These are phyloP conservation scores for Delichon dasypus DNA, from an alignment of 2,797 vertebrate genomes.

Conservation along the genomic window DNA sequence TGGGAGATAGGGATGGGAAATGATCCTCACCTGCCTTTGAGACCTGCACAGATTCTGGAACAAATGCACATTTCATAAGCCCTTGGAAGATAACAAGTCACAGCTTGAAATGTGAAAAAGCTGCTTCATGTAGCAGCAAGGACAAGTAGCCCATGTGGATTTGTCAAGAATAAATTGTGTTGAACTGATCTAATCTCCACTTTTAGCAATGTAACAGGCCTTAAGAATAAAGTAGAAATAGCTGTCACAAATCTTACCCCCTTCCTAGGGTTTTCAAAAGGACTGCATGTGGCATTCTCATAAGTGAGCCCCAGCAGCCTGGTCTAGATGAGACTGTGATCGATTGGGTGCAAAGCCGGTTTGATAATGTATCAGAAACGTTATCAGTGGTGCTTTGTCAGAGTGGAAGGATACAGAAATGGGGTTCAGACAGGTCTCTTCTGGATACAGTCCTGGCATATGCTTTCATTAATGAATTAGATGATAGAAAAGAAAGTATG, in stretches of 20 bases:
- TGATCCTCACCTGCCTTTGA: background rate
- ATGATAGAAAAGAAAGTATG: background rate
- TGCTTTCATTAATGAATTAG: slow-evolving; percentile 45
- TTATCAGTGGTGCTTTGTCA: slow-evolving; percentile 13
- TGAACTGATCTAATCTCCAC: slow-evolving; percentile 31
- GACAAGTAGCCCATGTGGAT: background rate
- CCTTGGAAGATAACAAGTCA: background rate
- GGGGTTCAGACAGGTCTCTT: slow-evolving; percentile 12
- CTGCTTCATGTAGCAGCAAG: background rate
- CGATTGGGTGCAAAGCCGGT: background rate
- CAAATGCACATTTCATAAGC: background rate
- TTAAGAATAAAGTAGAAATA: background rate
- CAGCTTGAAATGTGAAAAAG: background rate
- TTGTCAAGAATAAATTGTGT: slow-evolving; percentile 34
- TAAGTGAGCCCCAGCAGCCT: background rate
- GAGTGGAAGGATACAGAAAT: background rate
- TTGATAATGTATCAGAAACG: background rate
- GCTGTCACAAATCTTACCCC: background rate
- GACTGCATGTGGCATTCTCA: background rate
- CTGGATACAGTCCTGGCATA: background rate
- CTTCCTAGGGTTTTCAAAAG: background rate
- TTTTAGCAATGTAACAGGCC: background rate
- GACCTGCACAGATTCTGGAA: background rate
- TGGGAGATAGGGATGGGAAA: background rate
- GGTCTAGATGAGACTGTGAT: slow-evolving; percentile 1